Conservation (phyloP, 2,113 vertebrate species). For the Protobothrops flavoviridis region DNA sequence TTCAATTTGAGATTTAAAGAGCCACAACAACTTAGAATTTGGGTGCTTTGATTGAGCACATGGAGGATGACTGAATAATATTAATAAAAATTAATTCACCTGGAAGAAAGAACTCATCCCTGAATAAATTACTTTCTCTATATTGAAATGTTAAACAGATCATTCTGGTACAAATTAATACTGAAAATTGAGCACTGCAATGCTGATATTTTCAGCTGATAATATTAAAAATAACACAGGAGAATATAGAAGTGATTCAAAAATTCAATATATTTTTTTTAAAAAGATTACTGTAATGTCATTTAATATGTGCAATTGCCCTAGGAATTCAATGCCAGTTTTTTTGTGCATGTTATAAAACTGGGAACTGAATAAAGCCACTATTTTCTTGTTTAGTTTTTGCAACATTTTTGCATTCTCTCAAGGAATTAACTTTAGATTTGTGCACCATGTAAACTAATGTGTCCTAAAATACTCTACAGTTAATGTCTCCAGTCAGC, state of each 20-base stretch:
- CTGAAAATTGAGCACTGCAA: slow-evolving; percentile 47
- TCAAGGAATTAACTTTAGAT: neutral
- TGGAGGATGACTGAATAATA: slow-evolving; percentile 57
- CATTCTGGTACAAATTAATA: slow-evolving; percentile 46
- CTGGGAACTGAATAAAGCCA: slow-evolving; percentile 6
- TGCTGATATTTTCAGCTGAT: slow-evolving; percentile 39
- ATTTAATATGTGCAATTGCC: slow-evolving; percentile 13
- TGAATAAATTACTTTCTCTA: slow-evolving; percentile 55
- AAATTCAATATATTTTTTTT: slow-evolving; percentile 3
- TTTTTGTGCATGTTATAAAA: neutral
- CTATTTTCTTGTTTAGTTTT: neutral
- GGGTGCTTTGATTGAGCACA: slow-evolving; percentile 62
- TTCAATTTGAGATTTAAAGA: slow-evolving; percentile 52
- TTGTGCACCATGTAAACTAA: neutral
- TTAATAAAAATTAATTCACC: slow-evolving; percentile 62
- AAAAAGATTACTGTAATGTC: slow-evolving; percentile 10
- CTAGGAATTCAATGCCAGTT: slow-evolving; percentile 22
- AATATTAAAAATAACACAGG: slow-evolving; percentile 31
- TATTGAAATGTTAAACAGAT: slow-evolving; percentile 48
- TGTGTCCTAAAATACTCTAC: neutral
- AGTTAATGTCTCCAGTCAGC: neutral
- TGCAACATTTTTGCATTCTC: neutral
- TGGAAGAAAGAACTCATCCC: slow-evolving; percentile 53
- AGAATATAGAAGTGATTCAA: slow-evolving; percentile 33
- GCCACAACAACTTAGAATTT: slow-evolving; percentile 56